A percentile compares a stretch with the other conserved stretches of the same genome.
phyloP scores from a whole-genome alignment of 2,113 vertebrate genomes.

The Alces alces region DNA sequence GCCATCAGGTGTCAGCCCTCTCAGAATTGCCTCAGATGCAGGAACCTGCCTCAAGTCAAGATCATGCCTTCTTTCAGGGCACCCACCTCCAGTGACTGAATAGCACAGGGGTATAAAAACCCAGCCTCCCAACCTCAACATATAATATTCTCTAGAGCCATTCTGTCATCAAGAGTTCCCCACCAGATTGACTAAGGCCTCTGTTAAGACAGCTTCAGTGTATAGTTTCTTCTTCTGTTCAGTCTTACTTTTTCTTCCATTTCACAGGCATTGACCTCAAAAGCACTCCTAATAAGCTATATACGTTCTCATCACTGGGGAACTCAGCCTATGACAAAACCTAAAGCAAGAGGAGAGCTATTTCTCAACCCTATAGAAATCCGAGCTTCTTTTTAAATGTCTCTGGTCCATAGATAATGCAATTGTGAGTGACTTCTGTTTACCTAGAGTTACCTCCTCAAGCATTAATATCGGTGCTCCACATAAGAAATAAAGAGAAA shows the following conservation, averaged over 20 bases:
- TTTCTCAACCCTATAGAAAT: not conserved
- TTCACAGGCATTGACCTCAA: not conserved
- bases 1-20: not conserved
- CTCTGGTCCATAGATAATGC: not conserved
- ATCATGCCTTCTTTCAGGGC: not conserved
- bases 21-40: not conserved
- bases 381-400: not conserved
- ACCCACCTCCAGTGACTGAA: not conserved
- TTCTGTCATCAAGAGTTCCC: not conserved
- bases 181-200: not conserved
- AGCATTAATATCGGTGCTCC: not conserved
- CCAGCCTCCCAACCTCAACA: not conserved
- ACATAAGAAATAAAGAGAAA: not conserved
- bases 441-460: not conserved
- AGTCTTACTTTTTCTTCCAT: not conserved
- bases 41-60: not conserved
- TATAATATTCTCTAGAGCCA: not conserved
- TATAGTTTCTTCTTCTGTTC: not conserved
- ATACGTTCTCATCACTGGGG: not conserved
- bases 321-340: not conserved
- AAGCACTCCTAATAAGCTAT: not conserved
- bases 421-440: not conserved
- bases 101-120: not conserved
- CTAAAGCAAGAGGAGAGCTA: not conserved
- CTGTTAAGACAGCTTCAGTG: not conserved